Base-by-base conservation (phyloP, 1,140 invertebrate species). In the Mactra quadrangularis region DNA sequence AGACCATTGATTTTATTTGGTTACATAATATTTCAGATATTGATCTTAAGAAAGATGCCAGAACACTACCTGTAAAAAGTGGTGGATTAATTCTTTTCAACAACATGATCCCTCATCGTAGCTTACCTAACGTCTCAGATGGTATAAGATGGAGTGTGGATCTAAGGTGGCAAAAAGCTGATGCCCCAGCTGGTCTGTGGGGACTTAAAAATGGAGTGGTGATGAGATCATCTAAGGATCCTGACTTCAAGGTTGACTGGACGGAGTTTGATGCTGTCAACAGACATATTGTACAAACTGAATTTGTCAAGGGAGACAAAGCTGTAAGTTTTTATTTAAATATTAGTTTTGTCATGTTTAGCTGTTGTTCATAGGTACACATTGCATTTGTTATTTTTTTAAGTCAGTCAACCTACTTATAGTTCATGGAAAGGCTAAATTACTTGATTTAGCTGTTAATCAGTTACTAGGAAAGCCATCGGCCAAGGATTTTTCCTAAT, bases 111-210 rank as follows among this genome's bases (percentile, higher is more conserved):
- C 91, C 91, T 15, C 92, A 92, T 60, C 77, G 88, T 68, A 91
- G 89, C 86, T 89, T 93, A 22, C 76, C 83, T 29, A 92, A 92
- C 55, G n/a, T 83, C 29, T 90, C 92, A 15, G 83, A 89, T 19
- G 82, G 86, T 6, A 87, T 93, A 31, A 87, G 92, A 13, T 93
- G 92, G 92, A 91, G 89, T 78, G 47, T 93, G 6, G 92, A 93
- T 70, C 71, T 93, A 0, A 87, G 92, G 19, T 93, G 91, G 88
- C 91, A 92, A 81, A 82, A 71, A 35, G 86, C 91, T 1, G 75
- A 83, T 19, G 53, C 89, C 31, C 81, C 86, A 11, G 85, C 72
- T 25, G 91, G 92, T 22, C 89, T 92, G 68, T 90, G 90, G 78
- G 91, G 90, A 3, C 66, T 92, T 19, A 91, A 91, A 81, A 74